Evolutionary conservation across 2,888 invertebrate species (phyloP), one percentile per base, ranked within the genome.

Genomic region (Thyatira batis): DNA sequence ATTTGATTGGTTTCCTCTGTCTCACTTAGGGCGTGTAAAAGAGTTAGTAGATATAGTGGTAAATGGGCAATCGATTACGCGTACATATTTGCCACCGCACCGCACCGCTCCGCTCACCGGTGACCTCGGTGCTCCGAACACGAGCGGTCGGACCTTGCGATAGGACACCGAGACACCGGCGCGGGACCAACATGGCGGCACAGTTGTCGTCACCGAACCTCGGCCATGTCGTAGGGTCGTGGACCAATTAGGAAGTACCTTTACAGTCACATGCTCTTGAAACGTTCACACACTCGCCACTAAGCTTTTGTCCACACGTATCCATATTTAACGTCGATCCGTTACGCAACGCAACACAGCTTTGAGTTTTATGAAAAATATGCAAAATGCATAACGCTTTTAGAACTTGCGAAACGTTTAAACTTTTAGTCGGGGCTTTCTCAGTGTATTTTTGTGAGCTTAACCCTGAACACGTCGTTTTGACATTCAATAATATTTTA

Each of bases 51-150:
- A 23, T 23, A 2, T 39, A 13, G 23, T 25, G 3, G 45, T 21
- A 45, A n/a, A 25, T 45, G 23, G n/a, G 11, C 23, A 23, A 21
- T 45, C 23, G 45, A 45, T 45, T 45, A 80, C 75, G 76, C 69
- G 76, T 73, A 75, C 75, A 78, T 76, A 78, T 80, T 82, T 81
- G 79, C 72, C 72, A 72, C 77, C 66, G 78, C 77, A 83, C 23
- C 89, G 78, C 72, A 72, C 77, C 66, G 78, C 77, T 83, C 23
- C 89, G 78, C 87, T 89, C 89, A 89, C 89, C 65, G 77, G 65
- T 67, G 89, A 86, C 89, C 89, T 89, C 89, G 89, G 63, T 60
- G 71, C 58, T 58, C 58, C 56, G 70, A 62, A 67, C 73, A 70
- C 71, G 75, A 75, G 78, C 70, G 71, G 69, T 67, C 78, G 79